These are phyloP conservation scores for Hoplostethus mediterraneus DNA, from an alignment of 2,797 vertebrate genomes.

Conservation along the genomic window DNA sequence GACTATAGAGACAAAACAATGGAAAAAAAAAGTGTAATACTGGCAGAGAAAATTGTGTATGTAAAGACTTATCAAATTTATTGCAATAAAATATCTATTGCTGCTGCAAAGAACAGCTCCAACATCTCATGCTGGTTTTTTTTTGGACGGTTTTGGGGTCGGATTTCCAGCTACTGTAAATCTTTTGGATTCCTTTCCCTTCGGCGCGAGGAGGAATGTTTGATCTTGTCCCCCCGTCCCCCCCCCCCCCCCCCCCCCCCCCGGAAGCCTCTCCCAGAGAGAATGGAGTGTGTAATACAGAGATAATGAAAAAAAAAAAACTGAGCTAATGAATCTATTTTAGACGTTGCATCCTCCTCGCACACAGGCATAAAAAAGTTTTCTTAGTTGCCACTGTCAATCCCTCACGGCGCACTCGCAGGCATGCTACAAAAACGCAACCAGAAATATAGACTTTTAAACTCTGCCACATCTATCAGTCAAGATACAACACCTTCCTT, in stretches of 20 bases:
- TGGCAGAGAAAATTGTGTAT: neutral
- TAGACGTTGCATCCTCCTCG: constrained; percentile 3
- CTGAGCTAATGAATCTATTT: constrained; percentile 6
- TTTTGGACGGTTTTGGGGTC: neutral
- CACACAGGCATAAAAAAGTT: neutral
- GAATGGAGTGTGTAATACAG: neutral
- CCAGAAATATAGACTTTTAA: too few relatives aligned
- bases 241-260: constrained; percentile 3
- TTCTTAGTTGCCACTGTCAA: too few relatives aligned
- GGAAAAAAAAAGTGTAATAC: too few relatives aligned
- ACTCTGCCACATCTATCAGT: too few relatives aligned
- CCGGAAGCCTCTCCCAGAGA: constrained; percentile 7
- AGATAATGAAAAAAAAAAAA: neutral
- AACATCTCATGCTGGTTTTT: neutral
- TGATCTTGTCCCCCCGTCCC: constrained; percentile 12
- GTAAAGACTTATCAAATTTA: constrained; percentile 17
- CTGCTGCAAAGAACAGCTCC: neutral
- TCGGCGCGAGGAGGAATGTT: constrained; percentile 4
- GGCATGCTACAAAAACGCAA: too few relatives aligned
- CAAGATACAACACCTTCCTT: too few relatives aligned
- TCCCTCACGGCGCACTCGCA: too few relatives aligned
- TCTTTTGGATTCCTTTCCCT: neutral
- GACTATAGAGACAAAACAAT: constrained; percentile 6
- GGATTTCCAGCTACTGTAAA: constrained; percentile 4
- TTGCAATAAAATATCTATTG: constrained; percentile 3